phyloP scores from a whole-genome alignment of 2,888 invertebrate species.

The Aphidoletes aphidimyza region DNA sequence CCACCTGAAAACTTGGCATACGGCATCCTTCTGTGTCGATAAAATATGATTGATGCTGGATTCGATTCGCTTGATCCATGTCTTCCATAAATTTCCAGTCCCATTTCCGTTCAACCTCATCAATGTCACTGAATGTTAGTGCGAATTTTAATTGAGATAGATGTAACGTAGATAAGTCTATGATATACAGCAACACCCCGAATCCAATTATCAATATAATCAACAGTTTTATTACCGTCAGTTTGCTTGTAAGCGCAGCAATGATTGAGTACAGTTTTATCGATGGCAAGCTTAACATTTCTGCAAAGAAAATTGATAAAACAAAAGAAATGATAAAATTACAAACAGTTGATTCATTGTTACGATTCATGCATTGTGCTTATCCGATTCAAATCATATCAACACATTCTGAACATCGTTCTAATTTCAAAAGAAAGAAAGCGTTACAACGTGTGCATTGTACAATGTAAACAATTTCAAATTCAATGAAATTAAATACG shows the following conservation, averaged over 20 bases:
- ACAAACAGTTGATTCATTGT: too few relatives aligned
- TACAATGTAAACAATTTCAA: too few relatives aligned
- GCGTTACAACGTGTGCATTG: too few relatives aligned
- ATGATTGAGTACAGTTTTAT: background rate
- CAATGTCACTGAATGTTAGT: background rate
- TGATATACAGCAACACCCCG: conserved; percentile 1
- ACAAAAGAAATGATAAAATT: background rate
- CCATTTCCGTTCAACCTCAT: conserved; percentile 41
- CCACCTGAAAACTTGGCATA: conserved; percentile 65
- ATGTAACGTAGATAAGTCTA: conserved; percentile 40
- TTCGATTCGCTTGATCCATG: background rate
- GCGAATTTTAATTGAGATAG: background rate
- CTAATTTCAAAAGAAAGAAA: too few relatives aligned
- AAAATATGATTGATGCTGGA: conserved; percentile 63
- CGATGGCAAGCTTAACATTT: background rate
- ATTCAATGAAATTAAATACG: too few relatives aligned
- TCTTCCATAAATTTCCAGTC: conserved; percentile 49
- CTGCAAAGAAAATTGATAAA: background rate
- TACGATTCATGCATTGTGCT: too few relatives aligned
- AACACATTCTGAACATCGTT: too few relatives aligned
- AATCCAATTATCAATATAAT: conserved; percentile 3
- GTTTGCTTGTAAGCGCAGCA: background rate
- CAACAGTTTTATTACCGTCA: background rate
- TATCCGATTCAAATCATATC: too few relatives aligned
- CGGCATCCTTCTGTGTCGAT: conserved; percentile 65